These are phyloP conservation scores for Bagarius yarrelli DNA, from an alignment of 2,113 vertebrate genomes.

Conservation along the genomic window DNA sequence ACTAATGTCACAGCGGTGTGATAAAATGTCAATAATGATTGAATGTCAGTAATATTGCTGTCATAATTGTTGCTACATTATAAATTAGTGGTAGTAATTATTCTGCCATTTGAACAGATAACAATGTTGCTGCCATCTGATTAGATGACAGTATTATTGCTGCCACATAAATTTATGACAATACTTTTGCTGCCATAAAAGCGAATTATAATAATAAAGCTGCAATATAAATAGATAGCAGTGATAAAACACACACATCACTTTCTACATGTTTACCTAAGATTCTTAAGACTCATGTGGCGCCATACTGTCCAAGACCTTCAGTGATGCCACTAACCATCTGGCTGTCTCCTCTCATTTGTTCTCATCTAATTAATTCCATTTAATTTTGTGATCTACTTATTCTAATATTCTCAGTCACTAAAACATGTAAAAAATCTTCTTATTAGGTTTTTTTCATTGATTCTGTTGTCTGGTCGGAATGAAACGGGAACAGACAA, in stretches of 20 bases:
- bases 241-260: background rate
- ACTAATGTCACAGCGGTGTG: background rate
- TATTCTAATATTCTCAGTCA: background rate
- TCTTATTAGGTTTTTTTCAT: background rate
- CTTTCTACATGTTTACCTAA: background rate
- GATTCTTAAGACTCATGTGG: background rate
- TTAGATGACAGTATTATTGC: background rate
- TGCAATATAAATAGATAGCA: background rate
- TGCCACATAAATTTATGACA: background rate
- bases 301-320: background rate
- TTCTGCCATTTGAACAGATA: no score
- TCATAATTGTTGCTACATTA: background rate
- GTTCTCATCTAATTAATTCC: background rate
- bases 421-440: no score
- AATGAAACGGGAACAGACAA: background rate
- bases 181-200: background rate
- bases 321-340: background rate
- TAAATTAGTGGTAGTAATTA: background rate
- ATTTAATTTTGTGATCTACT: background rate
- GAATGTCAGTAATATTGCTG: background rate
- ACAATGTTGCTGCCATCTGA: background rate
- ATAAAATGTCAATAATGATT: background rate
- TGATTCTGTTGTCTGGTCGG: background rate
- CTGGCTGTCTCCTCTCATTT: background rate
- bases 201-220: background rate